Percentiles rank a stretch among this genome's conserved stretches.
These are phyloP conservation scores for Eulithis testata DNA, from an alignment of 2,888 invertebrate genomes.

Conservation along the genomic window DNA sequence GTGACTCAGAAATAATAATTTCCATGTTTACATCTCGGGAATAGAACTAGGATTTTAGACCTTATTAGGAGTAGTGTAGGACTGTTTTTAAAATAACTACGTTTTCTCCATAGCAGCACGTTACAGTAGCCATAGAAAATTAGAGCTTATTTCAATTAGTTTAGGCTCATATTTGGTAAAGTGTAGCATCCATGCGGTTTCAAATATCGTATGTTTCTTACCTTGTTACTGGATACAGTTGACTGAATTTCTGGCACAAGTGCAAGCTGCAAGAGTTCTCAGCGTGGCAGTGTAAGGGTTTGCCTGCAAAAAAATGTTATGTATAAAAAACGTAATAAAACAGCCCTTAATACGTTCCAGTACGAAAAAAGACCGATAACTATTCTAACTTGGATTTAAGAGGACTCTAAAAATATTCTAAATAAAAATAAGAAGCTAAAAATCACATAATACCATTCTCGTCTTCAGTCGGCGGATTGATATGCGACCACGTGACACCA, in stretches of 20 bases:
- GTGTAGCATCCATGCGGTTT: constrained; percentile 21
- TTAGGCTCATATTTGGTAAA: constrained; percentile 23
- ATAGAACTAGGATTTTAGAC: neutral
- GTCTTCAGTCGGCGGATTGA: constrained; percentile 89
- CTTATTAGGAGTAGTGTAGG: neutral
- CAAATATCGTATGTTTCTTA: constrained; percentile 50
- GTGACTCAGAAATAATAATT: constrained; percentile 11
- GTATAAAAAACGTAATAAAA: neutral
- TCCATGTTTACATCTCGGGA: constrained; percentile 15
- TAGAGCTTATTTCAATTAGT: constrained; percentile 16
- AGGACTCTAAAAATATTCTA: too few species aligned
- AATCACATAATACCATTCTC: constrained; percentile 71
- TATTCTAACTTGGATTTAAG: too few species aligned
- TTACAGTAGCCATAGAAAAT: constrained; percentile 7
- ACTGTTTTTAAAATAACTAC: constrained; percentile 1
- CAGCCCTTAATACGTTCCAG: neutral
- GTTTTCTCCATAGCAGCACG: neutral
- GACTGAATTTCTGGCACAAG: constrained; percentile 93
- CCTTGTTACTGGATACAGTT: constrained; percentile 91
- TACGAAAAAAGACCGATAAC: neutral
- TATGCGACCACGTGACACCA: constrained; percentile 92
- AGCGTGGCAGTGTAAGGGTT: constrained; percentile 86
- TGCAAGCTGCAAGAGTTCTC: constrained; percentile 92
- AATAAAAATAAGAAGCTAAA: too few species aligned
- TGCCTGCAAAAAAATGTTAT: constrained; percentile 75